These are phyloP conservation scores for Bombus difficillimus DNA, from an alignment of 1,140 invertebrate species.

Conservation along the genomic window DNA sequence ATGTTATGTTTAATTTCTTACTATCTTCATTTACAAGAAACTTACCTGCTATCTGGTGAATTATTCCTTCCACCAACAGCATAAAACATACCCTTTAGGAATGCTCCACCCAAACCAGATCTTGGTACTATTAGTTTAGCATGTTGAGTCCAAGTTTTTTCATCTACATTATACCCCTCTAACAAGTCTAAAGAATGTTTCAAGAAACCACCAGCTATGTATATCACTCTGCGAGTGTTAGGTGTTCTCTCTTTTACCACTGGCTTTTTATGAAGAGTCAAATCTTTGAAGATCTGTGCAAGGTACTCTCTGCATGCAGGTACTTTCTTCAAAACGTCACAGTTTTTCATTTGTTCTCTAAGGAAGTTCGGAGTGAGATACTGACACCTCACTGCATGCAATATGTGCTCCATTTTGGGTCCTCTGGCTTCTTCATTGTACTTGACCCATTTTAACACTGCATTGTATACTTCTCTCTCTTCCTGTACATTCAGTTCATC, in stretches of 20 bases:
- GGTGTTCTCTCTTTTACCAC: constrained; percentile 91
- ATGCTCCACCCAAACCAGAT: constrained; percentile 94
- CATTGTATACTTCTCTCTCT: constrained; percentile 95
- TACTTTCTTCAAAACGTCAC: constrained; percentile 92
- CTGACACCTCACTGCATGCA: constrained; percentile 94
- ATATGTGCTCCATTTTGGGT: constrained; percentile 92
- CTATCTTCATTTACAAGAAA: not conserved
- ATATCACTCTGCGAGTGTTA: constrained; percentile 94
- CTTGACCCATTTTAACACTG: constrained; percentile 95
- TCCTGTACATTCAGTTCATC: constrained; percentile 95
- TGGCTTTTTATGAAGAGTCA: constrained; percentile 92
- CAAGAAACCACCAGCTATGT: constrained; percentile 94
- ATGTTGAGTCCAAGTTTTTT: constrained; percentile 91
- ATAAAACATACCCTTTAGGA: constrained; percentile 93
- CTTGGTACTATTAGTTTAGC: constrained; percentile 91
- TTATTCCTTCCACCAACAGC: constrained; percentile 96
- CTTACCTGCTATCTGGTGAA: constrained; percentile 90
- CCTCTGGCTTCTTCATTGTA: constrained; percentile 92
- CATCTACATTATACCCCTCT: constrained; percentile 94
- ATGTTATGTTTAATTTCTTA: not conserved
- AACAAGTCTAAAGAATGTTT: constrained; percentile 92
- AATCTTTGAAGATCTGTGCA: constrained; percentile 93
- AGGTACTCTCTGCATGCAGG: constrained; percentile 95
- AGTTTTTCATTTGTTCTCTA: constrained; percentile 95
- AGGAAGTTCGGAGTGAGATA: constrained; percentile 95